phyloP scores from a whole-genome alignment of 2,888 invertebrate genomes.

The Pomacea canaliculata region DNA sequence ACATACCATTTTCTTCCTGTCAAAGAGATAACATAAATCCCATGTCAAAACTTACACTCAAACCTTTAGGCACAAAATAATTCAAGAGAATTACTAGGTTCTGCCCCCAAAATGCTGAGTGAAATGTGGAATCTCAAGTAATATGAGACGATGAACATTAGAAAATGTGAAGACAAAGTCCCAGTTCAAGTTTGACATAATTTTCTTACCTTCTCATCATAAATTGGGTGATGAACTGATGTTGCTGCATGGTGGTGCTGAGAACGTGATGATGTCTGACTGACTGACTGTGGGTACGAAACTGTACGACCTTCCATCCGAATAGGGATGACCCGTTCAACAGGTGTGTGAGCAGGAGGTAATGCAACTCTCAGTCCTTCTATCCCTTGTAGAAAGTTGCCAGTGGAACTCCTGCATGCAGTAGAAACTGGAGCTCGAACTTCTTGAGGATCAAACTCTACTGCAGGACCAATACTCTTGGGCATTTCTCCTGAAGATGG shows the following conservation, averaged over 20 bases:
- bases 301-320: slow-evolving; percentile 33
- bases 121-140: too few relatives aligned
- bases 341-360: slow-evolving; percentile 28
- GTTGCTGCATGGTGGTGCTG: neutral
- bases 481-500: slow-evolving; percentile 20
- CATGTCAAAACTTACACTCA: too few relatives aligned
- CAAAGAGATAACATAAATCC: too few relatives aligned
- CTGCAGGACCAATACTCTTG: slow-evolving; percentile 16
- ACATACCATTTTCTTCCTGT: too few relatives aligned
- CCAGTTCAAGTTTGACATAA: neutral
- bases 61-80: too few relatives aligned
- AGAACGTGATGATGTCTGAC: neutral
- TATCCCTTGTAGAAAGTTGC: neutral
- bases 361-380: slow-evolving; percentile 26
- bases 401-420: neutral
- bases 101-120: too few relatives aligned
- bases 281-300: neutral
- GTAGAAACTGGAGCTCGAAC: neutral
- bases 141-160: too few relatives aligned
- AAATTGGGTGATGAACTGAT: neutral
- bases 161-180: too few relatives aligned
- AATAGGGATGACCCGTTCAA: slow-evolving; percentile 47
- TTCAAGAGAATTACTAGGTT: too few relatives aligned
- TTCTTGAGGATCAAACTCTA: slow-evolving; percentile 1
- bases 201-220: slow-evolving; percentile 8